These are phyloP conservation scores for Diadegma fenestrale DNA, from an alignment of 2,888 invertebrate species.

Conservation along the genomic window DNA sequence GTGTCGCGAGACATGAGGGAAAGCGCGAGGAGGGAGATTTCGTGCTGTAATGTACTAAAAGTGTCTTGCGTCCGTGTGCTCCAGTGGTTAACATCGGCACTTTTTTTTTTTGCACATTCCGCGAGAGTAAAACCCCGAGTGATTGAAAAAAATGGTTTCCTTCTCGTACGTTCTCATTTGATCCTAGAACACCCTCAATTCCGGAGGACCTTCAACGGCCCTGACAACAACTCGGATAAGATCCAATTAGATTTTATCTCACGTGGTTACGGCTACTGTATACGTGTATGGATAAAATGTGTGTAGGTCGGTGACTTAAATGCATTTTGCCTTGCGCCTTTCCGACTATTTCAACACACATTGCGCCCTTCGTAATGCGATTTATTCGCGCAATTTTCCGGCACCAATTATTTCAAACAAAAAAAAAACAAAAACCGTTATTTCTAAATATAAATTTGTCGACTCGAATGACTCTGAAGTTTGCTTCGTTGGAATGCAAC, in stretches of 20 bases:
- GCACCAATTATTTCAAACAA: not conserved
- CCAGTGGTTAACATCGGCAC: slow-evolving; percentile 1
- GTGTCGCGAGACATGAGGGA: slow-evolving; percentile 13
- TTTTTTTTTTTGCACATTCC: not conserved
- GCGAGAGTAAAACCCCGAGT: slow-evolving; percentile 11
- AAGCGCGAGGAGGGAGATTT: not conserved
- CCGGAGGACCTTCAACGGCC: slow-evolving; percentile 3
- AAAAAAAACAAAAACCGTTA: not conserved
- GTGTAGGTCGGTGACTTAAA: not conserved
- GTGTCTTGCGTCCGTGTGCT: slow-evolving; percentile 6
- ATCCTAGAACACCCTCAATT: slow-evolving; percentile 9
- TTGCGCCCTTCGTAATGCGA: slow-evolving; percentile 1
- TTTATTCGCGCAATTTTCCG: not conserved
- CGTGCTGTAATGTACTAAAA: slow-evolving; percentile 12
- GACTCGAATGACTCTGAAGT: no score
- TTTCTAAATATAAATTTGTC: not conserved
- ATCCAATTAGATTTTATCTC: slow-evolving; percentile 58
- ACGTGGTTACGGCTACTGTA: not conserved
- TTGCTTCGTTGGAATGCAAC: no score
- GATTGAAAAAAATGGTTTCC: slow-evolving; percentile 64
- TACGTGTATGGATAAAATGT: not conserved
- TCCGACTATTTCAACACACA: not conserved
- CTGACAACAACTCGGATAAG: slow-evolving; percentile 25
- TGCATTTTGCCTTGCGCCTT: slow-evolving; percentile 16
- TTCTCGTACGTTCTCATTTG: slow-evolving; percentile 55